Percentiles rank a stretch among this genome's conserved stretches.
phyloP scores from a whole-genome alignment of 2,113 vertebrate genomes.

The Proteles cristata region DNA sequence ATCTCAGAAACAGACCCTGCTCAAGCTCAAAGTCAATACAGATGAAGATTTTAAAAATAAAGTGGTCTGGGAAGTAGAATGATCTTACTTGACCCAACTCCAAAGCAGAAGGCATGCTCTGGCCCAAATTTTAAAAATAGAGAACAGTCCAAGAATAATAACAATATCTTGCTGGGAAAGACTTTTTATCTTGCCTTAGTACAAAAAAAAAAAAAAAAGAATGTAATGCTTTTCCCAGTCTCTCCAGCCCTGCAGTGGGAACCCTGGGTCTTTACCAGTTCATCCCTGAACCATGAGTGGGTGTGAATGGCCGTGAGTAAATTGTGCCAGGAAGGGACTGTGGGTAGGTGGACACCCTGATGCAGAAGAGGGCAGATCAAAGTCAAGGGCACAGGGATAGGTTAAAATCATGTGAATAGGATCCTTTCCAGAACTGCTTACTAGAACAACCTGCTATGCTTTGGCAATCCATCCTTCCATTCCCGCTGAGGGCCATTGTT shows the following conservation, averaged over 20 bases:
- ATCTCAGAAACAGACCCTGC: constrained; percentile 73
- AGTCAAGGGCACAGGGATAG: background rate
- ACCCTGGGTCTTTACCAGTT: background rate
- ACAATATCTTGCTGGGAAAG: constrained; percentile 56
- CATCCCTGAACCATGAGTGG: background rate
- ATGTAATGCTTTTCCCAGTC: background rate
- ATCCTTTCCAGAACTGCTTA: background rate
- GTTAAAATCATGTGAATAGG: accelerated
- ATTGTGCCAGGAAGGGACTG: background rate
- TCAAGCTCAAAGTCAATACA: constrained; percentile 77
- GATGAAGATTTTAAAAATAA: constrained; percentile 80
- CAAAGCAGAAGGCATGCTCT: constrained; percentile 75
- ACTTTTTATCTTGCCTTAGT: constrained; percentile 52
- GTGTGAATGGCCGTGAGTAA: background rate
- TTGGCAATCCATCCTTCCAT: accelerated
- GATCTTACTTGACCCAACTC: constrained; percentile 80
- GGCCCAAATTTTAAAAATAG: constrained; percentile 83
- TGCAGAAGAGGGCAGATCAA: background rate
- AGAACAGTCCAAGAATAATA: constrained; percentile 66
- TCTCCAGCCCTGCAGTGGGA: background rate
- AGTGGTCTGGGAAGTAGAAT: constrained; percentile 74
- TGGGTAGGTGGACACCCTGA: background rate
- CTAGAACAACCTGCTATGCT: background rate
- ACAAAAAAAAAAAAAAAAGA: constrained; percentile 35
- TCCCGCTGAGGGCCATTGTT: background rate